phyloP scores from a whole-genome alignment of 2,113 vertebrate genomes.

The Myrmecophaga tridactyla region DNA sequence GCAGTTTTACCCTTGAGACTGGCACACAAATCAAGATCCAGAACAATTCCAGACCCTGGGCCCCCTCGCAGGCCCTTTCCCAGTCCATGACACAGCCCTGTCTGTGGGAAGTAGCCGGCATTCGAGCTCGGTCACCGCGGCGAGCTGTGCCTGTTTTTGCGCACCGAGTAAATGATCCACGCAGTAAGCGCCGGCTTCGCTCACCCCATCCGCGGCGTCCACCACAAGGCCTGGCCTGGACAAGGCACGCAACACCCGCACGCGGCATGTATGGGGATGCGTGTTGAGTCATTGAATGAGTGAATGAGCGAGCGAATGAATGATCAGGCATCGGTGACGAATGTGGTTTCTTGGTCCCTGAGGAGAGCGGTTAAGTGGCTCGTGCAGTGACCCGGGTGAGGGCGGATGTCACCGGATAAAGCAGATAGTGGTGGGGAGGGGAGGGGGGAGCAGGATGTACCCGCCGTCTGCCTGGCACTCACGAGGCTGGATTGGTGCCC shows the following conservation, averaged over 20 bases:
- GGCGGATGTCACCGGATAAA: background rate
- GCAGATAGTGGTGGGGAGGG: background rate
- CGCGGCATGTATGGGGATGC: background rate
- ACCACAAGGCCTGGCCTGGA: background rate
- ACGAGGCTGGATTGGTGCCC: background rate
- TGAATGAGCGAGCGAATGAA: background rate
- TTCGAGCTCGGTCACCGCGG: too few species aligned
- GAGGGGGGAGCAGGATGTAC: background rate
- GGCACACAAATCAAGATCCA: background rate
- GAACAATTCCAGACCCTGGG: background rate
- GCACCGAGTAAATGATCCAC: background rate
- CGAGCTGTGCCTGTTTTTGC: background rate
- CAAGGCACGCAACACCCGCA: background rate
- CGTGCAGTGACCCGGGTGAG: background rate
- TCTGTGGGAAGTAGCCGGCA: background rate
- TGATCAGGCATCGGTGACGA: background rate
- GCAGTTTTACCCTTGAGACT: background rate
- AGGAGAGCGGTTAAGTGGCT: background rate
- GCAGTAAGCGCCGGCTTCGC: background rate
- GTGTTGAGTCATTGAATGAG: background rate
- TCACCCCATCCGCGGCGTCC: background rate
- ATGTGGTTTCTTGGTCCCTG: background rate
- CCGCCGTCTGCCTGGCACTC: constrained; percentile 13
- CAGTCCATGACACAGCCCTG: background rate
- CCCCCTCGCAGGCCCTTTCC: background rate